Evolutionary conservation across 2,888 invertebrate genomes (phyloP), one percentile per base, ranked within the genome.

Genomic region (Cordilura impudica): DNA sequence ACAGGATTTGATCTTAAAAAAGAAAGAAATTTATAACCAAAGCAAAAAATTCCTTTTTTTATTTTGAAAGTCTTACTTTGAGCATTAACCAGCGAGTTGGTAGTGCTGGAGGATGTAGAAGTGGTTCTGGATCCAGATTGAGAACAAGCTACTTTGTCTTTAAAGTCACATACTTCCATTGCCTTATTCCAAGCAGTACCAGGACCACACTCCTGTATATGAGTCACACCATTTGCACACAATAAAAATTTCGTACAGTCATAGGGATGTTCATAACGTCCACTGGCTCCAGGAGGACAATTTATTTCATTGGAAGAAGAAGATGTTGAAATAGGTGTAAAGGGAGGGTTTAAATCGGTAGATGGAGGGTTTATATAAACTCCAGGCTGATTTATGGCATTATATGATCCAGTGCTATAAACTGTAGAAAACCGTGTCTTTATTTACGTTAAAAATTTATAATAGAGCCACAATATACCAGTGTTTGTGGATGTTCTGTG

Each of bases 241-340:
- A 92, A 92, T 47, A 93, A 83, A 85, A 92, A 94, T 84, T 93
- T 93, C 0, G 89, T 88, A 81, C 93, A 94, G 75, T 92, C 91
- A 0, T 85, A 86, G 0, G 92, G 92, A 87, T 93, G 92, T 0
- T 91, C 90, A 39, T 91, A 85, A 10, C 92, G 83, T 0, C 93
- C 93, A 63, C 87, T 90, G 4, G 88, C 84, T 21, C 89, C 88
- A 1, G 85, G 81, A 1, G 91, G 91, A 84, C 93, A 93, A 78
- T 85, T 84, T 1, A 88, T 87, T 19, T 53, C 39, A 19, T 39
- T 18, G 4, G 4, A 6, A 21, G 4, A 1, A 1, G 1, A 1
- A 12, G 56, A 19, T 26, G n/a, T 12, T 0, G 45, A 18, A 8
- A 29, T 0, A 0, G 69, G 7, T n/a, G 16, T 35, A 18, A 75